Evolutionary conservation across 2,797 vertebrate genomes (phyloP), one percentile per base, ranked within the genome.

Genomic region (Sylvilagus floridanus): DNA sequence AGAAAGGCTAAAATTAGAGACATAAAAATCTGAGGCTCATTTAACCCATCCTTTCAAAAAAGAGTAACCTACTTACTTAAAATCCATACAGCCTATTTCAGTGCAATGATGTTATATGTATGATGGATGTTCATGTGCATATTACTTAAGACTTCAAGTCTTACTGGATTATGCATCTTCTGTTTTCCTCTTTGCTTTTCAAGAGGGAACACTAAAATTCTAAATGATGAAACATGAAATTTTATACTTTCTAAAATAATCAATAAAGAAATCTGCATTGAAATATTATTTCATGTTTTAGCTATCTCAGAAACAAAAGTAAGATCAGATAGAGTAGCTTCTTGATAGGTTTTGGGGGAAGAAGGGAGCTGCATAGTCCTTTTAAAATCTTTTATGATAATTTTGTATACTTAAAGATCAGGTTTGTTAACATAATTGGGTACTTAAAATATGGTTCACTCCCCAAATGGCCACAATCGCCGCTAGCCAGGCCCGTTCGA

Each of bases 181-280:
- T 98, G 96, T 95, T 98, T 97, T 96, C 87, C 83, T 97, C 95
- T 96, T 97, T 91, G 97, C 96, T 97, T 97, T 97, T 96, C 96
- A 98, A 90, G 94, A 96, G 96, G 96, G 96, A 97, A 96, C 93
- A 93, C 92, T 98, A 97, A 98, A 98, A 97, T 97, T 93, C 95
- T 97, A 97, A 97, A 97, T 96, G 95, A 88, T 96, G 87, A 97
- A 95, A 98, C 73, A 92, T 94, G 94, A 97, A 98, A 97, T 96
- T 97, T 97, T 83, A 87, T 97, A 82, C 35, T 4, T 98, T 97
- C 95, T 89, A 85, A 95, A 93, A 95, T 78, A 90, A 97, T 88
- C 47, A 91, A 47, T 87, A 93, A 96, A 97, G 32, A 96, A 57
- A 95, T 88, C 96, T 96, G 68, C 89, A 97, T 30, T 50, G 66